Evolutionary conservation across 2,113 vertebrate species (phyloP), one percentile per base, ranked within the genome.

Genomic region (Otocyon megalotis): DNA sequence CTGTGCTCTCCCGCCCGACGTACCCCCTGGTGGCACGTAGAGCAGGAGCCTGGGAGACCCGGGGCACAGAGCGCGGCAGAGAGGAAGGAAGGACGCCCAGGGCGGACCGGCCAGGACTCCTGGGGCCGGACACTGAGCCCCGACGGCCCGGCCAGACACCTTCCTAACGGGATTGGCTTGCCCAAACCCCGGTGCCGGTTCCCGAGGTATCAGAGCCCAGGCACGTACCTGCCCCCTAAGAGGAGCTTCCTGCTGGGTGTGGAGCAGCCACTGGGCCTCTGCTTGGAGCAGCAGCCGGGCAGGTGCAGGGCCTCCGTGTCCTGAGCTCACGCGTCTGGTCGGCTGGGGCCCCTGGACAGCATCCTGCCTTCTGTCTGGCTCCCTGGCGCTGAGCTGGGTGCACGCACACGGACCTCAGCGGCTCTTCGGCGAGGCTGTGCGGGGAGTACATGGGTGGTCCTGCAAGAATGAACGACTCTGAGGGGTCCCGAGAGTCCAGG

Each of bases 81-180:
- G 30, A 0, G 2, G 12, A 71, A 30, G 60, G 74, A 37, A 54
- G 81, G 60, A 50, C 0, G 8, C 43, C 35, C 71, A 0, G 3
- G 43, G 24, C 4, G 20, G 37, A n/a, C 4, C 0, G 1, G 10
- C 53, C 22, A 6, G 30, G 16, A 13, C 43, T 17, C 60, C 76
- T 72, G 76, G 20, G 5, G 54, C 37, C 35, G 5, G 4, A 17
- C 50, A 13, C 2, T 15, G 43, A 35, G 37, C 22, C 28, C 53
- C 1, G 5, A 0, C 7, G 12, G 17, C 13, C 24, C 19, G 19
- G 5, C 83, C 26, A 5, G 26, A 12, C 0, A 4, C 48, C n/a
- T 54, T 56, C 60, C 54, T 50, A 72, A 72, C 6, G 7, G 22
- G 43, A 43, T 43, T 43, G 43, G 43, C 43, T 43, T 43, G 43